phyloP scores from a whole-genome alignment of 2,888 invertebrate species.

The Pyrrhosoma nymphula region DNA sequence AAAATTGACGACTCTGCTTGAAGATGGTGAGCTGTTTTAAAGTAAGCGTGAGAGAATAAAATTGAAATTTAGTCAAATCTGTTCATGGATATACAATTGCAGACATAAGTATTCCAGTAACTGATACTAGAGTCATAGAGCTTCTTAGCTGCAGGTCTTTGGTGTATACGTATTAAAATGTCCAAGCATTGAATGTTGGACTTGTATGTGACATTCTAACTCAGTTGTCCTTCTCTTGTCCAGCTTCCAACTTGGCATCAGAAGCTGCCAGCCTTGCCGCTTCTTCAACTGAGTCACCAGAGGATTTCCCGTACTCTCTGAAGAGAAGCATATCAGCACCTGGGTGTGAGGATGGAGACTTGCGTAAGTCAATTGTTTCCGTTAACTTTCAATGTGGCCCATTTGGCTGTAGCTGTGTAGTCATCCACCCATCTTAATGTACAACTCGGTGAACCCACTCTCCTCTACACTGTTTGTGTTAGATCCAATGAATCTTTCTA shows the following conservation, averaged over 20 bases:
- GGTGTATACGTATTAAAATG: no score
- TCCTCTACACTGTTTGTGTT: background rate
- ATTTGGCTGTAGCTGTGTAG: background rate
- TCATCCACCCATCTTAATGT: background rate
- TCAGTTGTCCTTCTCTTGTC: background rate
- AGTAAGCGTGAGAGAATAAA: no score
- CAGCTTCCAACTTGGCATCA: conserved; percentile 30
- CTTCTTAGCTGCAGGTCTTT: no score
- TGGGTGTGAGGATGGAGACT: conserved; percentile 74
- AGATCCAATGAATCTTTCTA: no score
- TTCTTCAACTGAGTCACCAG: conserved; percentile 77
- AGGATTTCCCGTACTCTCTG: conserved; percentile 73
- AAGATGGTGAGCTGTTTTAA: no score
- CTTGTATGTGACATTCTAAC: background rate
- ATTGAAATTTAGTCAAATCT: no score
- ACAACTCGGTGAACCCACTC: background rate
- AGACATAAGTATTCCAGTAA: no score
- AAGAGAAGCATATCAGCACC: conserved; percentile 80
- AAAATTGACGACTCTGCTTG: no score
- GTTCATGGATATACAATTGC: no score
- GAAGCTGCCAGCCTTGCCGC: conserved; percentile 71
- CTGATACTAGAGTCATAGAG: no score
- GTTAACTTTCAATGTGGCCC: background rate
- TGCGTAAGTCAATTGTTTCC: conserved; percentile 68
- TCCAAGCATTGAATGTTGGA: no score